A percentile compares a stretch with the other conserved stretches of the same genome.
These are phyloP conservation scores for Muscina levida DNA, from an alignment of 2,888 invertebrate species.

Conservation along the genomic window DNA sequence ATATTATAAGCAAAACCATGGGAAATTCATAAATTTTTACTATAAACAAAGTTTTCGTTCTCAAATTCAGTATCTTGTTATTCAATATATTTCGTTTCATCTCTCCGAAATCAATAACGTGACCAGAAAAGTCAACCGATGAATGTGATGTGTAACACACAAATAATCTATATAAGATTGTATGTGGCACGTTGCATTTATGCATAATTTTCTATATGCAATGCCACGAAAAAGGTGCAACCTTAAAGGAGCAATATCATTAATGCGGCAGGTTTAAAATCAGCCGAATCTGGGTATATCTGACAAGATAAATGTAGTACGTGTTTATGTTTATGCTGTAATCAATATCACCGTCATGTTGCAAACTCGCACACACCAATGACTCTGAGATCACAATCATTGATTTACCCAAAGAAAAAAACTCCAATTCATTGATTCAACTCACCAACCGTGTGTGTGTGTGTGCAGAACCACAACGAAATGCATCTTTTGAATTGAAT, in stretches of 20 bases:
- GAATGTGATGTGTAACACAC: slow-evolving; percentile 17
- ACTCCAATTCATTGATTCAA: slow-evolving; percentile 23
- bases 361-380: slow-evolving; percentile 44
- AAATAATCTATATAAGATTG: slow-evolving; percentile 48
- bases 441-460: too few species aligned
- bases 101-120: slow-evolving; percentile 4
- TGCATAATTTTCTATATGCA: slow-evolving; percentile 34
- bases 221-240: slow-evolving; percentile 56
- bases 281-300: too few species aligned
- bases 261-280: slow-evolving; percentile 38
- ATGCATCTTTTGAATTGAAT: slow-evolving; percentile 29
- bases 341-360: slow-evolving; percentile 68
- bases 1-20: not conserved
- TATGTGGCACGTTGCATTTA: slow-evolving; percentile 48
- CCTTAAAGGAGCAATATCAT: slow-evolving; percentile 50
- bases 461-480: not conserved
- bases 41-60: not conserved
- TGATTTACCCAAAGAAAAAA: slow-evolving; percentile 29
- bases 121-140: slow-evolving; percentile 43
- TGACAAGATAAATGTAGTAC: slow-evolving; percentile 42
- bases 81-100: slow-evolving; percentile 44
- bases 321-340: slow-evolving; percentile 65
- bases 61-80: slow-evolving; percentile 21
- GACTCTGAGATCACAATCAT: slow-evolving; percentile 24
- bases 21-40: too few species aligned